Evolutionary conservation across 2,888 invertebrate genomes (phyloP), one percentile per base, ranked within the genome.

Genomic region (Tetramorium bicarinatum): DNA sequence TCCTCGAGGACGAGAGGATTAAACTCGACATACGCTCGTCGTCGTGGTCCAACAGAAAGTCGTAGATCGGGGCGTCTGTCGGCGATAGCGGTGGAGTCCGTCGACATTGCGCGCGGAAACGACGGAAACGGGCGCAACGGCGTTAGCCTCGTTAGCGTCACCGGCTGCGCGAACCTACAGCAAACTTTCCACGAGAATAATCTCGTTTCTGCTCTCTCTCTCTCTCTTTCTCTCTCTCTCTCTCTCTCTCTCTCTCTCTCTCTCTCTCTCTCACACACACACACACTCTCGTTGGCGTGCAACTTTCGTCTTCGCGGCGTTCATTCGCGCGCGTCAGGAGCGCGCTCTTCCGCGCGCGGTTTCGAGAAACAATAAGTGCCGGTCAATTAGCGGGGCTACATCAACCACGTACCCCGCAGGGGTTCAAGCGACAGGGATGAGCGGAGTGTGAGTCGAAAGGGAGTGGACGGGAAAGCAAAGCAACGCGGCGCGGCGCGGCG

Each of bases 151-250:
- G 76, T 76, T 76, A 76, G 47, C 76, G 52, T 62, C 59, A 61
- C 69, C 69, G 71, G 59, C 62, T 81, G 49, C 49, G 82, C 67
- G 76, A 71, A 49, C 34, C 80, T 61, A 62, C 49, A 69, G 29
- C 52, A 71, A 85, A 85, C 69, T 85, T 85, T 83, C 64, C 67
- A 76, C 72, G 82, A 79, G 83, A 83, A 85, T 85, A 85, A 85
- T 79, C 79, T 66, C 66, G 77, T 83, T 85, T 85, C 69, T 52
- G 41, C 64, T 21, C 56, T 77, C 69, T 18, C 64, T 41, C 69
- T 18, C 64, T 41, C 64, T 21, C 56, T n/a, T n/a, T 21, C 56
- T 77, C 69, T 18, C 64, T 41, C 69, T 18, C 64, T 41, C 64
- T 21, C 64, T 21, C 56, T 77, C 69, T 18, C 64, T 41, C 69